phyloP scores from a whole-genome alignment of 2,113 vertebrate genomes.

The Pomatostomus ruficeps region DNA sequence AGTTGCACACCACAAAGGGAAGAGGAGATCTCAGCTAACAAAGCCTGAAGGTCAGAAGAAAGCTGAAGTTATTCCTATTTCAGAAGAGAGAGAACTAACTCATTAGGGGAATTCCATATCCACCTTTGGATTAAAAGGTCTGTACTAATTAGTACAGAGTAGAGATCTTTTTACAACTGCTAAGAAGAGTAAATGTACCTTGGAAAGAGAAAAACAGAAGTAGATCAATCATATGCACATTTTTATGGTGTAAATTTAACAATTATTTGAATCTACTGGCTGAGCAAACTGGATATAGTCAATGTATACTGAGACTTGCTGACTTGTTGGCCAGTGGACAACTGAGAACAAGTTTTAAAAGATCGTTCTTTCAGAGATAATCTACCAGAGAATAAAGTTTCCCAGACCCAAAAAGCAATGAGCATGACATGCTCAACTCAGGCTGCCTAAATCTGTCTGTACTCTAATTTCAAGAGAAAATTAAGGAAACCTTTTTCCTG shows the following conservation, averaged over 20 bases:
- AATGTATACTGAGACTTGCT: not conserved
- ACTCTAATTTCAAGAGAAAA: not conserved
- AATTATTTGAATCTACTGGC: not conserved
- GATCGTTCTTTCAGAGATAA: not conserved
- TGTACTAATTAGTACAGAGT: not conserved
- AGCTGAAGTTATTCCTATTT: not conserved
- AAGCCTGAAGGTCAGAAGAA: not conserved
- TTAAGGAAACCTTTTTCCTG: not conserved
- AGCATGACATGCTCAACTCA: not conserved
- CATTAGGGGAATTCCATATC: not conserved
- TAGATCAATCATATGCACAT: not conserved
- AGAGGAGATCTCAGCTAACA: not conserved
- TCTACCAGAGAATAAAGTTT: not conserved
- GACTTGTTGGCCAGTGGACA: not conserved
- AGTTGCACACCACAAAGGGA: not conserved
- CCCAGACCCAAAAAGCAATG: not conserved
- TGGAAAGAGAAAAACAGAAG: not conserved
- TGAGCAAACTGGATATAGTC: not conserved
- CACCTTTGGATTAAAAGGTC: not conserved
- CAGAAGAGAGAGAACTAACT: not conserved
- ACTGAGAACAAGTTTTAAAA: not conserved
- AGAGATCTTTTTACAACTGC: not conserved
- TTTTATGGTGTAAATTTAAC: not conserved
- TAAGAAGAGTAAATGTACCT: not conserved
- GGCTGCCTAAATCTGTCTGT: not conserved